These are phyloP conservation scores for Chrysina gloriosa DNA, from an alignment of 2,888 invertebrate species.

Conservation along the genomic window DNA sequence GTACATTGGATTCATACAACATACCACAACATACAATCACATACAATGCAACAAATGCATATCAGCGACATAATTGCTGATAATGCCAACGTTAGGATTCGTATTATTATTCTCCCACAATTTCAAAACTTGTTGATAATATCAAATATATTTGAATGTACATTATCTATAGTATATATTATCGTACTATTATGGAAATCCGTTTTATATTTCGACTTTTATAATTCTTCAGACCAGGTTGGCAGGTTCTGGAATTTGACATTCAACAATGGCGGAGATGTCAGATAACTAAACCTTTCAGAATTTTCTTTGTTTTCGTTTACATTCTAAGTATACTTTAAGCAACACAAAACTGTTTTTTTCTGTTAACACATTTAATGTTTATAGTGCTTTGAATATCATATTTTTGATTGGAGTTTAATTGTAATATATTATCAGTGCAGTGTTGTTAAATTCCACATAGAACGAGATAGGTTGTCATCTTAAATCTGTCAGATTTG, in stretches of 20 bases:
- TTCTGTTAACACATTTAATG: constrained; percentile 39
- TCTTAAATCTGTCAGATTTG: constrained; percentile 61
- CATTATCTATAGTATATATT: too few species aligned
- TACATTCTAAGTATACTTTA: constrained; percentile 60
- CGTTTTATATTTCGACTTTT: too few species aligned
- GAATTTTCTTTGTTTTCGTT: constrained; percentile 67
- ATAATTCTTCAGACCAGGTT: constrained; percentile 49
- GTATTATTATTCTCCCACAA: too few species aligned
- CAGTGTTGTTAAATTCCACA: constrained; percentile 61
- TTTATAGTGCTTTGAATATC: constrained; percentile 40
- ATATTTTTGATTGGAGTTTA: constrained; percentile 13
- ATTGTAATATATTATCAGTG: constrained; percentile 49
- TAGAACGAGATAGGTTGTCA: constrained; percentile 63
- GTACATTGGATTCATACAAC: too few species aligned
- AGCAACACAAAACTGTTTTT: constrained; percentile 50
- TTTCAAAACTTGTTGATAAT: too few species aligned
- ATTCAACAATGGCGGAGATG: constrained; percentile 60
- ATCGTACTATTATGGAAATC: too few species aligned
- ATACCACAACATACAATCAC: too few species aligned
- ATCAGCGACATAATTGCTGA: too few species aligned
- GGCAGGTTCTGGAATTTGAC: constrained; percentile 65
- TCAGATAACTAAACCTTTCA: constrained; percentile 63
- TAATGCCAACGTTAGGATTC: too few species aligned
- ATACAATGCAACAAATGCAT: too few species aligned
- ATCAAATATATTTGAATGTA: too few species aligned